Evolutionary conservation across 2,113 vertebrate species (phyloP).

Genomic region (Diphyllodes magnificus): DNA sequence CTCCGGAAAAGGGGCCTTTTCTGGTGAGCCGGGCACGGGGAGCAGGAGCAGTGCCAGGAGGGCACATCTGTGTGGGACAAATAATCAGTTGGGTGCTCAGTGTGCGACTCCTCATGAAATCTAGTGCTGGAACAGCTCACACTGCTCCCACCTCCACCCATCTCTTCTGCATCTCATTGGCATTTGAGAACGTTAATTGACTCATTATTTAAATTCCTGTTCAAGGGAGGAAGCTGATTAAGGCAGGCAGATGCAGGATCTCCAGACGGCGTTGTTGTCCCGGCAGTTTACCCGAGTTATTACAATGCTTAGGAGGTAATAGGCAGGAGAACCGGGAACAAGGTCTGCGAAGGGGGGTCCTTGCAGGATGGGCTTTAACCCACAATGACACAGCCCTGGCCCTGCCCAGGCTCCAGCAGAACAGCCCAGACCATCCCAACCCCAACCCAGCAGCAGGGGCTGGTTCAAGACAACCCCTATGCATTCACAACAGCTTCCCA

Average conservation of each 20-base stretch:
- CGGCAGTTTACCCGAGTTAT: conserved; percentile 80
- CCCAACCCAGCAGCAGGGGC: neutral
- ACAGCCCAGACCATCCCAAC: neutral
- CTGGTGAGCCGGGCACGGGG: neutral
- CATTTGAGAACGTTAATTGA: conserved; percentile 92
- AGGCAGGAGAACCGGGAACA: conserved; percentile 52
- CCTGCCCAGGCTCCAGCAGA: neutral
- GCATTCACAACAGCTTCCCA: neutral
- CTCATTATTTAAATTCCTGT: conserved; percentile 90
- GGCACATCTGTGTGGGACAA: conserved; percentile 49
- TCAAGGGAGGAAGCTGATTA: conserved; percentile 83
- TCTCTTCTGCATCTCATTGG: conserved; percentile 83
- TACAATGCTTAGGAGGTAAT: conserved; percentile 73
- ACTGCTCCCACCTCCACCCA: conserved; percentile 59
- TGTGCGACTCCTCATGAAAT: conserved; percentile 75
- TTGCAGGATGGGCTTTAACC: conserved; percentile 4
- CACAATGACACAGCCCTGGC: neutral
- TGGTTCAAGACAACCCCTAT: neutral
- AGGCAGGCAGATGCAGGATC: conserved; percentile 85
- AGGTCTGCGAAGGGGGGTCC: neutral
- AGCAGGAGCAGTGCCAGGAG: conserved; percentile 16
- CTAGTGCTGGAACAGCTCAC: conserved; percentile 67
- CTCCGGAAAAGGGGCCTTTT: neutral
- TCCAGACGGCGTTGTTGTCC: conserved; percentile 78
- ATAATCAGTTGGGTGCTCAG: conserved; percentile 68